These are phyloP conservation scores for Tinea semifulvella DNA, from an alignment of 2,888 invertebrate genomes.

Conservation along the genomic window DNA sequence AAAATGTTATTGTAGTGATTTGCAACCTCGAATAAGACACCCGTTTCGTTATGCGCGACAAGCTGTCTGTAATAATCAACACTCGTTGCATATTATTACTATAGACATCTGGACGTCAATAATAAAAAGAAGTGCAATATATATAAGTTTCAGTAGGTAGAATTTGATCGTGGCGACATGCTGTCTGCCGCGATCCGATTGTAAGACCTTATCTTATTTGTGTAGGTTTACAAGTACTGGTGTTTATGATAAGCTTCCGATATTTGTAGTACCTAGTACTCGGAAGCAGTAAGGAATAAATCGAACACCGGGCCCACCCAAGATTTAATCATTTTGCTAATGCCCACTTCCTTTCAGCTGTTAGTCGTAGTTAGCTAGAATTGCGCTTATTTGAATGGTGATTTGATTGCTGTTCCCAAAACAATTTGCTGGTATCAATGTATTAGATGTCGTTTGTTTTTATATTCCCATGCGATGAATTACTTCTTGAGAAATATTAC, in stretches of 20 bases:
- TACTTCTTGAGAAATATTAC: neutral
- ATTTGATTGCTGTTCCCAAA: neutral
- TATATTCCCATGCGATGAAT: neutral
- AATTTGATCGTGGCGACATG: constrained; percentile 42
- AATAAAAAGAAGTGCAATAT: constrained; percentile 6
- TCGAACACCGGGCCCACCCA: constrained; percentile 43
- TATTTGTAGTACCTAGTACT: constrained; percentile 49
- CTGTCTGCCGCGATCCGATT: constrained; percentile 48
- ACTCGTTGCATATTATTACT: neutral
- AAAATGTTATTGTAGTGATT: neutral
- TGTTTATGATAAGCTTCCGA: constrained; percentile 63
- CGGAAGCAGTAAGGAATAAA: constrained; percentile 54
- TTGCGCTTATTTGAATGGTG: neutral
- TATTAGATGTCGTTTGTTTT: neutral
- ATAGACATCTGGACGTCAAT: constrained; percentile 1
- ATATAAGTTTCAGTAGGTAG: no score
- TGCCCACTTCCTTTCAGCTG: neutral
- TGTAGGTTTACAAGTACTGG: constrained; percentile 54
- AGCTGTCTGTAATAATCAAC: constrained; percentile 1
- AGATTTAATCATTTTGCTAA: constrained; percentile 18
- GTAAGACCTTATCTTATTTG: constrained; percentile 24
- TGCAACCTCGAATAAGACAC: neutral
- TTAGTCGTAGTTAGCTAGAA: neutral
- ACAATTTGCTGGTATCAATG: neutral
- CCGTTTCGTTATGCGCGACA: constrained; percentile 1